Evolutionary conservation across 2,797 vertebrate genomes (phyloP).

Genomic region (Sebastes reedi): DNA sequence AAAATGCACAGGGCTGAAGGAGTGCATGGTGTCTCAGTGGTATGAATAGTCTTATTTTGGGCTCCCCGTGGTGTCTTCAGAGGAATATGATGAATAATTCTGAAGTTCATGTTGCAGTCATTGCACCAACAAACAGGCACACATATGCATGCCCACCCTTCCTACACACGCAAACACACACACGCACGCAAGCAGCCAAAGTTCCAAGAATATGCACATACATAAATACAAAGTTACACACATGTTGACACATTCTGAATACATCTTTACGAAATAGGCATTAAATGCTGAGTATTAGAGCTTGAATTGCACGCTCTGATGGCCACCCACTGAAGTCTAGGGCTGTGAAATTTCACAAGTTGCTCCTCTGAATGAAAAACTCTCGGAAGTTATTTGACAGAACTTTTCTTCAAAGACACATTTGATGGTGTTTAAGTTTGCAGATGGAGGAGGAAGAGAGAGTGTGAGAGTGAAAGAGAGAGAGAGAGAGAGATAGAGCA

Average conservation of each 20-base stretch:
- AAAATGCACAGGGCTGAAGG: conserved; percentile 39
- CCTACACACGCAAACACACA: background rate
- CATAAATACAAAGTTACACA: conserved; percentile 53
- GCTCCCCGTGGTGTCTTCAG: conserved; percentile 50
- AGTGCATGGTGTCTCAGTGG: conserved; percentile 36
- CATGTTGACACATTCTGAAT: conserved; percentile 54
- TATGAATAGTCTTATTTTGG: conserved; percentile 59
- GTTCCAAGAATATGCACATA: conserved; percentile 50
- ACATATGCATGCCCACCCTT: background rate
- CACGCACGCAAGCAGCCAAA: background rate
- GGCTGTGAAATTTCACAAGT: conserved; percentile 63
- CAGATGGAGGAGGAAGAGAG: conserved; percentile 24
- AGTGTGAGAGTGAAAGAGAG: background rate
- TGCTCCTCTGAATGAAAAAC: conserved; percentile 58
- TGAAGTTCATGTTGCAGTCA: conserved; percentile 67
- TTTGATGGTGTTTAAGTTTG: conserved; percentile 59
- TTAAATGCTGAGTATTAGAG: conserved; percentile 44
- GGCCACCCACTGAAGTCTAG: conserved; percentile 52
- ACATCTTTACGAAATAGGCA: conserved; percentile 49
- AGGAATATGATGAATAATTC: conserved; percentile 67
- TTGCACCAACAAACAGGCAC: conserved; percentile 47
- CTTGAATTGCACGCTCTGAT: conserved; percentile 40
- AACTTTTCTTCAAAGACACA: conserved; percentile 73
- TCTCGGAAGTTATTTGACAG: conserved; percentile 52
- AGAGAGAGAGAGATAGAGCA: background rate